phyloP scores from a whole-genome alignment of 2,113 vertebrate genomes.

The Nanorana parkeri region DNA sequence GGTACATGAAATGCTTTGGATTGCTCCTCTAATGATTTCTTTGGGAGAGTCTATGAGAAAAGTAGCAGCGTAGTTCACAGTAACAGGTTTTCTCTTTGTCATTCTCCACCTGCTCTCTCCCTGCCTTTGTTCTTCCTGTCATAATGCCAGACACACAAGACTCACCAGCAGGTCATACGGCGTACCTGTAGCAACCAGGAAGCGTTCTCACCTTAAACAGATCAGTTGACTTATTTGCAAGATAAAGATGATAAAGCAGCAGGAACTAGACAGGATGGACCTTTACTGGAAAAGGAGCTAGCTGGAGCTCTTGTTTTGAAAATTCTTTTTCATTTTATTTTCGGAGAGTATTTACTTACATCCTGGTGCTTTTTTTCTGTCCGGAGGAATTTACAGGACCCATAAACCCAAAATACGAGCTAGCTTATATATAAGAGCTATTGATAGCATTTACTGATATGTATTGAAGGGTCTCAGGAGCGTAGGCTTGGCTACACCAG shows the following conservation, averaged over 20 bases:
- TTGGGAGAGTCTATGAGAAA: neutral
- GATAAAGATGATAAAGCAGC: constrained; percentile 22
- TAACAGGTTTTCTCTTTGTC: constrained; percentile 16
- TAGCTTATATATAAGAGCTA: too few relatives aligned
- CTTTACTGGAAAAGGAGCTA: neutral
- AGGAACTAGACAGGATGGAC: neutral
- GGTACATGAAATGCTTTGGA: neutral
- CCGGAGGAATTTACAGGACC: too few relatives aligned
- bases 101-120: constrained; percentile 36
- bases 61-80: constrained; percentile 16
- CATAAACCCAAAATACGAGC: too few relatives aligned
- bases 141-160: constrained; percentile 48
- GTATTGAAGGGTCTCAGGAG: too few relatives aligned
- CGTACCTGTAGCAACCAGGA: constrained; percentile 47
- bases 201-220: constrained; percentile 36
- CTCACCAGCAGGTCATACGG: constrained; percentile 48
- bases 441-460: too few relatives aligned
- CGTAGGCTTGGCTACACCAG: too few relatives aligned
- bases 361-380: too few relatives aligned
- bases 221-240: constrained; percentile 52
- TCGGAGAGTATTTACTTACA: too few relatives aligned
- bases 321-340: too few relatives aligned
- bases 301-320: too few relatives aligned
- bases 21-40: neutral
- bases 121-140: constrained; percentile 52